Conservation (phyloP, 2,113 vertebrate genomes). For the Capricornis sumatraensis region DNA sequence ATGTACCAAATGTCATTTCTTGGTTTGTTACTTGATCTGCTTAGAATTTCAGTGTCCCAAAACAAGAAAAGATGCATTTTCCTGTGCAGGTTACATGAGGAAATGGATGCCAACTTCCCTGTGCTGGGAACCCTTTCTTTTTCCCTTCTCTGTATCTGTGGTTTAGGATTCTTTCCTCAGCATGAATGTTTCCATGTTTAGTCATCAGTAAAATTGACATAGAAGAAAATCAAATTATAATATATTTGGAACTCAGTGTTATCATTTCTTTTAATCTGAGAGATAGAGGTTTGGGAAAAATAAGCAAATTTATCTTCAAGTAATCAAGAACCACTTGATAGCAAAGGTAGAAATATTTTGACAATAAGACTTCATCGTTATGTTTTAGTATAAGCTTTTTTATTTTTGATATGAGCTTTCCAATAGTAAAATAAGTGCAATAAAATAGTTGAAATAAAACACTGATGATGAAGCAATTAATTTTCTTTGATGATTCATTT, state of each 20-base stretch:
- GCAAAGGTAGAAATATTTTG: not conserved
- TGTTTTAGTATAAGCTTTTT: not conserved
- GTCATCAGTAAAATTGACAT: not conserved
- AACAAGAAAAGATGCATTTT: not conserved
- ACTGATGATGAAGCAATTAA: not conserved
- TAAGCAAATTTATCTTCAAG: slow-evolving; percentile 20
- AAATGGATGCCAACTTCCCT: not conserved
- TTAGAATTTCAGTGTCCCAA: not conserved
- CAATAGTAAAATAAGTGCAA: slow-evolving; percentile 2
- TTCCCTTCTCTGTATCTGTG: not conserved
- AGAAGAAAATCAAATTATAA: not conserved
- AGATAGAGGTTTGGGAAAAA: not conserved
- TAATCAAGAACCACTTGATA: not conserved
- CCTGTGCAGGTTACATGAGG: not conserved
- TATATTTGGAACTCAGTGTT: not conserved
- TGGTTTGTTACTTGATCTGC: not conserved
- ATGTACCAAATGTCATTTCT: not conserved
- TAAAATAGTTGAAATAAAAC: not conserved
- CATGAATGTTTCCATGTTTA: not conserved
- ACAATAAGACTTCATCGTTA: not conserved
- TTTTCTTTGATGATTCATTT: slow-evolving; percentile 51
- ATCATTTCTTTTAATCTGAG: not conserved
- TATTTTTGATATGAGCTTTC: not conserved
- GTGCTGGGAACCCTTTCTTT: not conserved
- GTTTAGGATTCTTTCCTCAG: not conserved